Conservation (phyloP, 1,140 invertebrate species). For the Drosophila auraria region DNA sequence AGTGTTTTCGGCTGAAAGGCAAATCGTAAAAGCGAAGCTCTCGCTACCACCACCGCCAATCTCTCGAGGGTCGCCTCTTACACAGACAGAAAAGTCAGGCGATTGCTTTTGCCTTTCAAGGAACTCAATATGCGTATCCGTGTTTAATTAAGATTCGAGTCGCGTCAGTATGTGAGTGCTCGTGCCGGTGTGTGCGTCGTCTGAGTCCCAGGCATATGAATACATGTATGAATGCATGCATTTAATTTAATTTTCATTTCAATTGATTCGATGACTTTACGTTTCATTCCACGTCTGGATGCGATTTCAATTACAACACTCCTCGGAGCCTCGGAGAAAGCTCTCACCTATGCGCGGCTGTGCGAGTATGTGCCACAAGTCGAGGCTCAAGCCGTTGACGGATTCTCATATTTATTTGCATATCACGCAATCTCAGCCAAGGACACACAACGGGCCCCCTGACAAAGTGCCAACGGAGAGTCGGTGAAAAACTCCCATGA, state of each 20-base stretch:
- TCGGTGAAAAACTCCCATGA: background rate
- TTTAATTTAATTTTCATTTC: slow-evolving; percentile 84
- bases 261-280: slow-evolving; percentile 84
- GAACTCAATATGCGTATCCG: slow-evolving; percentile 76
- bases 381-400: slow-evolving; percentile 34
- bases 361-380: slow-evolving; percentile 39
- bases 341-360: slow-evolving; percentile 21
- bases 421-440: slow-evolving; percentile 26
- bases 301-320: slow-evolving; percentile 79
- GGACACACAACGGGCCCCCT: slow-evolving; percentile 1
- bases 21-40: slow-evolving; percentile 33
- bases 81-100: slow-evolving; percentile 51
- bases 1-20: slow-evolving; percentile 44
- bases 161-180: slow-evolving; percentile 25
- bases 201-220: slow-evolving; percentile 60
- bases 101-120: slow-evolving; percentile 74
- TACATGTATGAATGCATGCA: slow-evolving; percentile 79
- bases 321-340: slow-evolving; percentile 32
- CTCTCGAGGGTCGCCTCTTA: background rate
- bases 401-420: slow-evolving; percentile 56
- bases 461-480: slow-evolving; percentile 1
- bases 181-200: slow-evolving; percentile 24
- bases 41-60: background rate
- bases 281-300: slow-evolving; percentile 82
- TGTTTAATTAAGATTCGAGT: slow-evolving; percentile 81